Evolutionary conservation across 1,140 invertebrate genomes (phyloP), one percentile per base, ranked within the genome.

Genomic region (Monomorium pharaonis): DNA sequence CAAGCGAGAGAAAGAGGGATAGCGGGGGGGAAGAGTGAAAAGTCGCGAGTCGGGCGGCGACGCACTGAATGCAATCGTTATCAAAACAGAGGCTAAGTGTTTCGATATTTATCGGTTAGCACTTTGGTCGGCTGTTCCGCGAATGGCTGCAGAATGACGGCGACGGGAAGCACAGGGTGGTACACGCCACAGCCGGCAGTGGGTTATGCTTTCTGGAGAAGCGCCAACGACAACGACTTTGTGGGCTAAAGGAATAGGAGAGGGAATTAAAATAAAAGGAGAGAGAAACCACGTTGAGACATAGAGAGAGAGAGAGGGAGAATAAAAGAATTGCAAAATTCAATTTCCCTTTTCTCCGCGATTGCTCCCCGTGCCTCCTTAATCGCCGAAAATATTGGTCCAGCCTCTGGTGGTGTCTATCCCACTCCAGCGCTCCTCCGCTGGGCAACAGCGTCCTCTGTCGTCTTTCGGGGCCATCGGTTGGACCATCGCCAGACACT

Each of bases 21-120:
- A 9, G 2, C 16, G 16, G 12, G 21, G 7, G 27, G 12, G 3
- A 24, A 9, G n/a, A 6, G 16, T n/a, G 37, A 44, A 21, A 24
- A 16, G 30, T 18, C 5, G 18, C 10, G 56, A 16, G 67, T 12
- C 9, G 62, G 9, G 18, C 42, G 24, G 30, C 30, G 58, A 75
- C 65, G 47, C 62, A 67, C 76, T 74, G 72, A 87, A 89, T 70
- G 78, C 88, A 83, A 70, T 88, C 85, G 56, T 86, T 93, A 91
- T 92, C 83, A 94, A 94, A 93, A 93, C 87, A 93, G 88, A 87
- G 69, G 77, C 91, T 92, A 93, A 94, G 93, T 94, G 93, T 94
- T 94, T 93, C 90, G 92, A 93, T 94, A 94, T 94, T 94, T 94
- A 94, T 94, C 91, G 92, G 89, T 88, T 91, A 87, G 89, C 88